phyloP scores from a whole-genome alignment of 1,140 invertebrate genomes.

The Drosophila sulfurigaster region DNA sequence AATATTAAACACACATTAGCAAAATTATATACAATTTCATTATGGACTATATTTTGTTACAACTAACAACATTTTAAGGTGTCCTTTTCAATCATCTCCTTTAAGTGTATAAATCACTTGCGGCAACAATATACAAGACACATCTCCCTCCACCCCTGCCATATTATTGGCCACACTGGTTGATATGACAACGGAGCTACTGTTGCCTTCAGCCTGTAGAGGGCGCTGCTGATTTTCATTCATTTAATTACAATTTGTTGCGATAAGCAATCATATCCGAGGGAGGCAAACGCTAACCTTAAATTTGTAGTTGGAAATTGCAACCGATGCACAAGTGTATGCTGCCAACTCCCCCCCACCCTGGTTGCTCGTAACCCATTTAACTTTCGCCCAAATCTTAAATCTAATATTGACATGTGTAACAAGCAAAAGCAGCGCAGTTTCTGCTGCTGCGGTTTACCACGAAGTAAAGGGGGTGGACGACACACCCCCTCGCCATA shows the following conservation, averaged over 20 bases:
- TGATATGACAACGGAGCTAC: slow-evolving; percentile 61
- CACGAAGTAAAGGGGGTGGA: slow-evolving; percentile 27
- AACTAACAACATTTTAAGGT: too few species aligned
- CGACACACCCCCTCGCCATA: neutral
- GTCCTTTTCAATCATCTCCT: too few species aligned
- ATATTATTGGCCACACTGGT: slow-evolving; percentile 19
- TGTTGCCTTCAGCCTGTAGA: neutral
- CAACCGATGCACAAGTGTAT: slow-evolving; percentile 57
- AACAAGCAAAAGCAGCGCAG: slow-evolving; percentile 38
- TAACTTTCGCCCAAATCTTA: slow-evolving; percentile 66
- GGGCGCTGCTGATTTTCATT: slow-evolving; percentile 29
- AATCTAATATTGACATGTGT: slow-evolving; percentile 75
- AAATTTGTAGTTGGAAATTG: slow-evolving; percentile 30
- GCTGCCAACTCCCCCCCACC: neutral
- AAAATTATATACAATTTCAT: too few species aligned
- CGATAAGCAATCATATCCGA: slow-evolving; percentile 15
- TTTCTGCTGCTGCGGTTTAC: slow-evolving; percentile 26
- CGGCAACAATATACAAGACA: too few species aligned
- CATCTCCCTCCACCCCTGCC: too few species aligned
- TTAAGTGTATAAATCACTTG: too few species aligned
- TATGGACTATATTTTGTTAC: too few species aligned
- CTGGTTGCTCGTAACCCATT: slow-evolving; percentile 56
- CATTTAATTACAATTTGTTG: slow-evolving; percentile 77
- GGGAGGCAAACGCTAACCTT: neutral
- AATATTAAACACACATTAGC: too few species aligned